Evolutionary conservation across 2,113 vertebrate genomes (phyloP), one percentile per base, ranked within the genome.

Genomic region (Heliornis fulica): DNA sequence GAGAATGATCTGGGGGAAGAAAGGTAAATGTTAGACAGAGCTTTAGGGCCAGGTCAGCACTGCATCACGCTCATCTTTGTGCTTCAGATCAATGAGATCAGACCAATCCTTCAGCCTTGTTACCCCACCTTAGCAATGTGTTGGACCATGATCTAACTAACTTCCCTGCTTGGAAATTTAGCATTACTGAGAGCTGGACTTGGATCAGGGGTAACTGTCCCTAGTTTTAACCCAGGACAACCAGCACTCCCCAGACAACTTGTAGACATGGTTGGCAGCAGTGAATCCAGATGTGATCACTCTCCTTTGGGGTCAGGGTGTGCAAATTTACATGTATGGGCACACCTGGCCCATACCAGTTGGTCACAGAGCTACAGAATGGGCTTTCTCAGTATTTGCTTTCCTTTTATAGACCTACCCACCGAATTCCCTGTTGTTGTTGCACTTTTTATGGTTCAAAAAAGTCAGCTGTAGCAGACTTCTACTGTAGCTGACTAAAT

Each of bases 81-180:
- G 21, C 56, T 78, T 91, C 60, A 63, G 54, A 74, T 1, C 56
- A 40, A 25, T 4, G 10, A 61, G 19, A 65, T 53, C 45, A 36
- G 40, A 21, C 22, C 34, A 38, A 7, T 56, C 17, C 43, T 64
- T 65, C 40, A 84, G 50, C n/a, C 14, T n/a, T 61, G 9, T 65
- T 54, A 31, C 29, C 31, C 26, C 7, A 2, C 25, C 25, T 54
- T 61, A 53, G 45, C 45, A n/a, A 11, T 23, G 22, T 34, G 31
- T 64, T 46, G n/a, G n/a, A 23, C 50, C 1, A 0, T 13, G 8
- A n/a, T 43, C 70, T 50, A 2, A 1, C 50, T 54, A n/a, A 18
- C 25, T 57, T 65, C 38, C 14, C 13, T 41, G 4, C 5, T 46
- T 54, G n/a, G 2, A 83, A 45, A 81, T 59, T 31, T 43, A 48